Evolutionary conservation across 2,888 invertebrate genomes (phyloP).

Genomic region (Linnaemya vulpina): DNA sequence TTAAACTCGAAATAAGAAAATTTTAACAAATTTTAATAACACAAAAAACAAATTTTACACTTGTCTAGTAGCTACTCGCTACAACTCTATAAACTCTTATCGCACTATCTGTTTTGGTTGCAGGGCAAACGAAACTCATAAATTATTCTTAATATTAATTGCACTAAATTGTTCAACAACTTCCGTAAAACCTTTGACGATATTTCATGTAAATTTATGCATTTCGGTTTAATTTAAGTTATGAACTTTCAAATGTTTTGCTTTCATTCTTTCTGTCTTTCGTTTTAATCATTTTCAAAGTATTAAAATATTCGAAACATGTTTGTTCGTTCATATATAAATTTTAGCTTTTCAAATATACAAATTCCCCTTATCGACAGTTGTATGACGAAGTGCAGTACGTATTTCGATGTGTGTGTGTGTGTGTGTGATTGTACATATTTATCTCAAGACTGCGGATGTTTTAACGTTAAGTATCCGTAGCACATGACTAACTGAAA

Average conservation of each 20-base stretch:
- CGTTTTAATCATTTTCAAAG: constrained; percentile 8
- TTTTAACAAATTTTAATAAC: too few species aligned
- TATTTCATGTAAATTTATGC: constrained; percentile 55
- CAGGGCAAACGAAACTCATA: constrained; percentile 13
- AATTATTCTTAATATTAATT: constrained; percentile 54
- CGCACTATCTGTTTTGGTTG: constrained; percentile 4
- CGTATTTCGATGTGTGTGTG: not conserved
- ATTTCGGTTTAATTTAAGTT: constrained; percentile 48
- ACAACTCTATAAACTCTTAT: constrained; percentile 23
- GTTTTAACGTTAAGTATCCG: constrained; percentile 57
- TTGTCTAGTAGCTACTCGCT: not conserved
- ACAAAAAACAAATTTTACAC: not conserved
- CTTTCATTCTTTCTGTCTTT: not conserved
- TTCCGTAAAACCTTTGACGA: constrained; percentile 27
- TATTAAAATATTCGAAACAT: constrained; percentile 64
- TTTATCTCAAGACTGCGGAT: constrained; percentile 54
- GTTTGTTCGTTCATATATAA: constrained; percentile 56
- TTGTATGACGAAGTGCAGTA: constrained; percentile 11
- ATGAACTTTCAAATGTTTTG: constrained; percentile 43
- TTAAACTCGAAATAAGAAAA: too few species aligned
- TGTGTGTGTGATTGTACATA: not conserved
- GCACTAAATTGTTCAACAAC: constrained; percentile 55
- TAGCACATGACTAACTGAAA: constrained; percentile 61
- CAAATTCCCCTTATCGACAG: constrained; percentile 48
- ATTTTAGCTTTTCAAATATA: constrained; percentile 21